phyloP scores from a whole-genome alignment of 2,888 invertebrate species.

The Tineola bisselliella region DNA sequence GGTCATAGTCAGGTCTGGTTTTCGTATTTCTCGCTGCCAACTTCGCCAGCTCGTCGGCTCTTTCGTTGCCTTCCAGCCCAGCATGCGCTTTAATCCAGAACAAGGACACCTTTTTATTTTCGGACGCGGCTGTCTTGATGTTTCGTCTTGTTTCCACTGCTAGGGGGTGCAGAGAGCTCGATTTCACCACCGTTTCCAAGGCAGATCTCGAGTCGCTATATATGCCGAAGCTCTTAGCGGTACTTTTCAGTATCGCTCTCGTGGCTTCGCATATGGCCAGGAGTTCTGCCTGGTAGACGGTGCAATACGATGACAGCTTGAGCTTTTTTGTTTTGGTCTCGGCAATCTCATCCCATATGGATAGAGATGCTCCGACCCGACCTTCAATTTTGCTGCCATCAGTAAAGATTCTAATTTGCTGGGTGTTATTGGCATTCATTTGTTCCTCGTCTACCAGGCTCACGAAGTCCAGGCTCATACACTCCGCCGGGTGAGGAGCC shows the following conservation, averaged over 20 bases:
- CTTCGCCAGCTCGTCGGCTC: slow-evolving; percentile 17
- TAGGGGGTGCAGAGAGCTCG: background rate
- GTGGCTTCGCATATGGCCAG: slow-evolving; percentile 5
- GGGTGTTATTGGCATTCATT: background rate
- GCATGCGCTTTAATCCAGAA: slow-evolving; percentile 16
- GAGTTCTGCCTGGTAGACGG: slow-evolving; percentile 15
- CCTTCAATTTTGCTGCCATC: slow-evolving; percentile 14
- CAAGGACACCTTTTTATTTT: background rate
- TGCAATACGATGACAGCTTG: background rate
- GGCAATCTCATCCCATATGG: background rate
- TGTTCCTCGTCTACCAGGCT: background rate
- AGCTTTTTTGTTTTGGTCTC: background rate
- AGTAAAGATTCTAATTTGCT: background rate
- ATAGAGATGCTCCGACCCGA: slow-evolving; percentile 9
- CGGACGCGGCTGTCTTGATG: background rate
- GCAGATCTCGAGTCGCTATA: slow-evolving; percentile 14
- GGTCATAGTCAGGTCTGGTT: slow-evolving; percentile 11
- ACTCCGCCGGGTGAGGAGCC: background rate
- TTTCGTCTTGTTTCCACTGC: background rate
- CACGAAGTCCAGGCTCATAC: background rate
- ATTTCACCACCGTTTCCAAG: slow-evolving; percentile 1
- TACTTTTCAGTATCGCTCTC: background rate
- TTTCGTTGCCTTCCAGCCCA: slow-evolving; percentile 15
- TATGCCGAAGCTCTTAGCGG: background rate
- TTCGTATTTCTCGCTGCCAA: slow-evolving; percentile 11